Evolutionary conservation across 2,888 invertebrate genomes (phyloP), one percentile per base, ranked within the genome.

Genomic region (Euphydryas editha): DNA sequence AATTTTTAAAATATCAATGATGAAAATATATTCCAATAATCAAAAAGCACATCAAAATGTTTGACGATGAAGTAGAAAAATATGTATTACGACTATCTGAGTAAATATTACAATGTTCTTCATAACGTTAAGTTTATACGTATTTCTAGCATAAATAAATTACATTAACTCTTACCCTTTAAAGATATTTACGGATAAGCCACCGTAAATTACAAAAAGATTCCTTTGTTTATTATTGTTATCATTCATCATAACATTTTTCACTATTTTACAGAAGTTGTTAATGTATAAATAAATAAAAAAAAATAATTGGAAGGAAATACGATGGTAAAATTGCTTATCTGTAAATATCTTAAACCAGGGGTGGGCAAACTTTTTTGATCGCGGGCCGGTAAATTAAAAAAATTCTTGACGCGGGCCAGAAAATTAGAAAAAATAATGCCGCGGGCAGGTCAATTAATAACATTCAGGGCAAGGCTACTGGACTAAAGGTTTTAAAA

Each of bases 1-100:
- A 20, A 20, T 51, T 49, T 24, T 54, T 17, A 10, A 36, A 54
- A 15, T 13, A 36, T 10, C n/a, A 30, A 5, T 10, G 21, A 11
- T 21, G 17, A 37, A 17, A 20, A 1, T 56, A n/a, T 17, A 39
- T 49, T 30, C 37, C 17, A 57, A 21, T 24, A 15, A 24, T 24
- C 24, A 63, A 84, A 86, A 82, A 84, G 85, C 85, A 84, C 83
- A 85, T 80, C 79, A 81, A 80, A 63, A 62, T 74, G 73, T 75
- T 76, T 75, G 73, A 81, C 81, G 78, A 83, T 78, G 80, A 77
- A 55, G 85, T 89, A 89, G 88, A 89, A 89, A 90, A 90, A 88
- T 88, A 88, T 84, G 77, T 84, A 82, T 82, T 79, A 65, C 67
- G 56, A 84, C 81, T 85, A 83, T 87, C 85, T 87, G 75, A 83